Conservation (phyloP, 2,113 vertebrate species). For the Lichenostomus cassidix region DNA sequence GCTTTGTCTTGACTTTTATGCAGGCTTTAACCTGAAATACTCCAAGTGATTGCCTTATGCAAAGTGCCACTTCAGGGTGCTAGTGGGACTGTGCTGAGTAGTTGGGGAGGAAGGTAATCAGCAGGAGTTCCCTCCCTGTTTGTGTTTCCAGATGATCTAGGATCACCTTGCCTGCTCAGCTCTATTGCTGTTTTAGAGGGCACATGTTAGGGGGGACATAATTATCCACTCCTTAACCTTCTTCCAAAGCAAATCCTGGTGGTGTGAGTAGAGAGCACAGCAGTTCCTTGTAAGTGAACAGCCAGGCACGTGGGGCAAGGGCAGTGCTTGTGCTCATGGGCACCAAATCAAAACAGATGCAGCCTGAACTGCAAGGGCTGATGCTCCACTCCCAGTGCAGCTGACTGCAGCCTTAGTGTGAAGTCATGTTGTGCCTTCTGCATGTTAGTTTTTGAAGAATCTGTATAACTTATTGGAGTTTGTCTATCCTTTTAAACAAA, state of each 20-base stretch:
- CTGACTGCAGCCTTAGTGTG: not conserved
- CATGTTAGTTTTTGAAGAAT: not conserved
- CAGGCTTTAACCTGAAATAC: not conserved
- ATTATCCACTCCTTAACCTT: not conserved
- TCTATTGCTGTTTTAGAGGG: not conserved
- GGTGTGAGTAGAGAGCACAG: not conserved
- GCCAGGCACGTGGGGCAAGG: not conserved
- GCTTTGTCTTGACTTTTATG: not conserved
- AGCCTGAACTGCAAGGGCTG: not conserved
- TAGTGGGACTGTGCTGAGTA: too few species aligned
- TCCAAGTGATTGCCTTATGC: not conserved
- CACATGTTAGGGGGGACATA: not conserved
- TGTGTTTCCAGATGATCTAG: not conserved
- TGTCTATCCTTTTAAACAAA: not conserved
- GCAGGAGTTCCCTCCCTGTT: not conserved
- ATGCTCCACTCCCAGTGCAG: not conserved
- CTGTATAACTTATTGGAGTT: not conserved
- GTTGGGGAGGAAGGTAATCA: accelerated
- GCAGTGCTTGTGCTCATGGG: not conserved
- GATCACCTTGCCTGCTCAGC: not conserved
- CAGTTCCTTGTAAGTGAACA: not conserved
- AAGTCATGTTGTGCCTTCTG: not conserved
- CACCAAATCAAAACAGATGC: not conserved
- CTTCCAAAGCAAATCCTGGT: not conserved
- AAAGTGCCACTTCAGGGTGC: not conserved